Evolutionary conservation across 2,888 invertebrate species (phyloP).

Genomic region (Andrena flavipes): DNA sequence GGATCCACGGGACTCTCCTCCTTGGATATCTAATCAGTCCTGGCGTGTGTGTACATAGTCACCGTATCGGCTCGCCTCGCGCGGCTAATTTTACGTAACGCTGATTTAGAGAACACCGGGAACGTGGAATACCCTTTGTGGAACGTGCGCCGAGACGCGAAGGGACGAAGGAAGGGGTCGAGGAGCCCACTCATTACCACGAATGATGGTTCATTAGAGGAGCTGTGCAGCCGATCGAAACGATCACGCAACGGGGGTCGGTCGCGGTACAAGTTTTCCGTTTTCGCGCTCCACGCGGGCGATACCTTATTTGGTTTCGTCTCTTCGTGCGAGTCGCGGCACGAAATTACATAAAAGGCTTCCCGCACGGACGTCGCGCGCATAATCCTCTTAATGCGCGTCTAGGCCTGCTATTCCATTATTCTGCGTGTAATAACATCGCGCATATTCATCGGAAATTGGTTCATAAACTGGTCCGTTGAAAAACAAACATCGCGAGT

Average conservation of each 20-base stretch:
- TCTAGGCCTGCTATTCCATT: slow-evolving; percentile 10
- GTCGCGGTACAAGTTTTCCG: slow-evolving; percentile 14
- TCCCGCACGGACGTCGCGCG: slow-evolving; percentile 33
- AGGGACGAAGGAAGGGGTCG: background rate
- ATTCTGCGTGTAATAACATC: too few relatives aligned
- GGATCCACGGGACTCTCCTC: too few relatives aligned
- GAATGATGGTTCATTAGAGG: slow-evolving; percentile 6
- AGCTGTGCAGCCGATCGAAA: slow-evolving; percentile 5
- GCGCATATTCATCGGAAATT: too few relatives aligned
- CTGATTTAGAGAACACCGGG: too few relatives aligned
- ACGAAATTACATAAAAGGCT: slow-evolving; percentile 57
- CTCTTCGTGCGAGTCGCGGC: slow-evolving; percentile 39
- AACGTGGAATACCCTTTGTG: background rate
- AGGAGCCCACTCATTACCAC: background rate
- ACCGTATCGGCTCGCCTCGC: too few relatives aligned
- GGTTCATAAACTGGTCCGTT: too few relatives aligned
- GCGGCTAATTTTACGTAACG: too few relatives aligned
- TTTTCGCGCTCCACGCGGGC: slow-evolving; percentile 43
- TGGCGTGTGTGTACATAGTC: background rate
- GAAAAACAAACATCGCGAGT: too few relatives aligned
- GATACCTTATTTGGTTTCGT: slow-evolving; percentile 61
- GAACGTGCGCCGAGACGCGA: too few relatives aligned
- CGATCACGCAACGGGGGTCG: slow-evolving; percentile 41
- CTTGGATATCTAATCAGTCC: background rate
- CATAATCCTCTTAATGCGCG: slow-evolving; percentile 9